These are phyloP conservation scores for Bufo gargarizans DNA, from an alignment of 2,113 vertebrate genomes.

Conservation along the genomic window DNA sequence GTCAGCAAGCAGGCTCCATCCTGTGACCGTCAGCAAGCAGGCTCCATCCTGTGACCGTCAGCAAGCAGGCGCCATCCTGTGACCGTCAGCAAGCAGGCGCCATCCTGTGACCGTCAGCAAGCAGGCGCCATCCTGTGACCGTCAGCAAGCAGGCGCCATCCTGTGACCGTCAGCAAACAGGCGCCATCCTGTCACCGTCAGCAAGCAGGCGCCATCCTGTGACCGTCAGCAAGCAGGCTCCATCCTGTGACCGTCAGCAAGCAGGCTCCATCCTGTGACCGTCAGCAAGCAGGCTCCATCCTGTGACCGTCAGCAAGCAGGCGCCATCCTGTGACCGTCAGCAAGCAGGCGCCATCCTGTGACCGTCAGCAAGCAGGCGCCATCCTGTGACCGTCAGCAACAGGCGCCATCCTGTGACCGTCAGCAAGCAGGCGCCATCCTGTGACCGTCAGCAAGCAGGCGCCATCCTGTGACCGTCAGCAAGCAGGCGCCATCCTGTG, in stretches of 20 bases:
- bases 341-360: background rate
- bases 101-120: background rate
- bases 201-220: too few species aligned
- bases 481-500: background rate
- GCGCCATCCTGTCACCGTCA: background rate
- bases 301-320: too few species aligned
- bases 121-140: too few species aligned
- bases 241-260: background rate
- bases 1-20: background rate
- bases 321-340: background rate
- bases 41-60: too few species aligned
- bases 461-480: too few species aligned
- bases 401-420: background rate
- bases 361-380: too few species aligned
- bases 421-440: background rate
- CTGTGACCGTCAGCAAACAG: background rate
- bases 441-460: too few species aligned
- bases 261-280: background rate
- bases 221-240: too few species aligned
- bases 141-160: background rate
- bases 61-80: background rate
- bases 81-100: background rate
- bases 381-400: too few species aligned
- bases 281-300: too few species aligned
- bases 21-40: background rate